Conservation (phyloP, 2,888 invertebrate species). For the Proisotoma minuta region DNA sequence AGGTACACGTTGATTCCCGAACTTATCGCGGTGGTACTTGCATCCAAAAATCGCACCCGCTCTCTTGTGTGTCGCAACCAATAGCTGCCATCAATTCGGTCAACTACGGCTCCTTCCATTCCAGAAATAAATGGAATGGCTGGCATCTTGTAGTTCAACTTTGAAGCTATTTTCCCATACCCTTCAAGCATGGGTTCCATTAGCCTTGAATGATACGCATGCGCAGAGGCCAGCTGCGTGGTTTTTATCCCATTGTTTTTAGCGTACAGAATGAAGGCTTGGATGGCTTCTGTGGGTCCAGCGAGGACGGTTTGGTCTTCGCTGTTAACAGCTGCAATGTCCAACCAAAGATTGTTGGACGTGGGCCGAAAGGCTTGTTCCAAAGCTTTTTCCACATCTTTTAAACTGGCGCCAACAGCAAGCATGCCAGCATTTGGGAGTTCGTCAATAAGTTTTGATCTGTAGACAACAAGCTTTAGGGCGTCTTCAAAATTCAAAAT, state of each 20-base stretch:
- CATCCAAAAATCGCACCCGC: conserved; percentile 23
- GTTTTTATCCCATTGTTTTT: background rate
- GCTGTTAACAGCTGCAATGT: conserved; percentile 11
- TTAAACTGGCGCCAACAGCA: conserved; percentile 9
- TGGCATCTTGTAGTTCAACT: background rate
- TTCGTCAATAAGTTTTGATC: conserved; percentile 23
- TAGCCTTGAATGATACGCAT: background rate
- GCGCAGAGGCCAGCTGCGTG: background rate
- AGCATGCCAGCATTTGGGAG: conserved; percentile 26
- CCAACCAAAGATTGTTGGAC: background rate
- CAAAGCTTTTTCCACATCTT: background rate
- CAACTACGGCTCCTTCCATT: conserved; percentile 4
- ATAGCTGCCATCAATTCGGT: conserved; percentile 8
- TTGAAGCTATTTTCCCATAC: conserved; percentile 17
- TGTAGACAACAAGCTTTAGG: conserved; percentile 18
- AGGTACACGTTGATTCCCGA: conserved; percentile 19
- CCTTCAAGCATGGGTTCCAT: conserved; percentile 28
- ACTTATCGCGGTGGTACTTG: conserved; percentile 1
- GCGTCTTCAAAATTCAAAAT: conserved; percentile 26
- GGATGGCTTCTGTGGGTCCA: background rate
- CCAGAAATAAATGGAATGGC: conserved; percentile 15
- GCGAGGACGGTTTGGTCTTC: conserved; percentile 2
- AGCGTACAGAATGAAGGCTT: background rate
- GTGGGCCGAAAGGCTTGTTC: background rate
- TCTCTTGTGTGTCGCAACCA: conserved; percentile 28